Evolutionary conservation across 2,113 vertebrate genomes (phyloP).

Genomic region (Actenoides hombroni): DNA sequence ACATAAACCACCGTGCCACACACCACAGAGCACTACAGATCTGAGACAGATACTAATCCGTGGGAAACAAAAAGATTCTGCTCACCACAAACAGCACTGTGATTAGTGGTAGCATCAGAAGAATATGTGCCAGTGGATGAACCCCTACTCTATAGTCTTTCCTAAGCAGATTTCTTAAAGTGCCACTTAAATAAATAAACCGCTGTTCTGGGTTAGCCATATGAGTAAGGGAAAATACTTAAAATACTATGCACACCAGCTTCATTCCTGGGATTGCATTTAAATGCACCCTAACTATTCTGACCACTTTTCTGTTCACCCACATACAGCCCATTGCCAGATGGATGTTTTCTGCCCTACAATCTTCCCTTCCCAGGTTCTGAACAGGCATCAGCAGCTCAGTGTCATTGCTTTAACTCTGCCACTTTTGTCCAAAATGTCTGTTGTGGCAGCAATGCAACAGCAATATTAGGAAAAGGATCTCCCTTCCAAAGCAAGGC

Average conservation of each 20-base stretch:
- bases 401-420: not conserved
- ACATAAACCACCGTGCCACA: not conserved
- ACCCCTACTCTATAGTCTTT: not conserved
- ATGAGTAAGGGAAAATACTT: not conserved
- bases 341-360: not conserved
- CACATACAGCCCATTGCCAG: not conserved
- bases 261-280: not conserved
- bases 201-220: not conserved
- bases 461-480: not conserved
- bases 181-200: not conserved
- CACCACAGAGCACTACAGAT: not conserved
- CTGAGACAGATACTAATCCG: not conserved
- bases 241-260: not conserved
- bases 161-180: not conserved
- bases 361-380: not conserved
- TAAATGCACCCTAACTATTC: not conserved
- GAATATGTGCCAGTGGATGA: not conserved
- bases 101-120: slow-evolving; percentile 46
- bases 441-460: not conserved
- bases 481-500: not conserved
- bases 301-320: not conserved
- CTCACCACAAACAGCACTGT: slow-evolving; percentile 27
- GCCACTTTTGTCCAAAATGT: not conserved
- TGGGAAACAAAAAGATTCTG: slow-evolving; percentile 50
- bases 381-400: not conserved